These are phyloP conservation scores for Hydropsyche betteni DNA, from an alignment of 2,888 invertebrate genomes.

Conservation along the genomic window DNA sequence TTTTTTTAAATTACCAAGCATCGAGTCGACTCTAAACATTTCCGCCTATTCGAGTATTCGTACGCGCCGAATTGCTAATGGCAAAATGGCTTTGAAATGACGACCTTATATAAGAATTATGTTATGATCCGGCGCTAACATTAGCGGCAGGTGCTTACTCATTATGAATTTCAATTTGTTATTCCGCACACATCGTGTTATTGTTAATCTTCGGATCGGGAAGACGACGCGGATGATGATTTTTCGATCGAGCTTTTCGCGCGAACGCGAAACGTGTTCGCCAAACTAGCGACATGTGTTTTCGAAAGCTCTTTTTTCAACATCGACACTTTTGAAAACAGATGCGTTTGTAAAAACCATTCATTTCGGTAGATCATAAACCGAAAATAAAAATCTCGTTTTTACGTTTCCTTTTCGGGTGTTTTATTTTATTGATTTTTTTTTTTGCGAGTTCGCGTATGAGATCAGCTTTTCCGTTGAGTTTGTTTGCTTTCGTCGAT, in stretches of 20 bases:
- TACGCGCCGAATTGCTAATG: conserved; percentile 4
- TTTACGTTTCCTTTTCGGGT: no score
- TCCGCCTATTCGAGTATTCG: background rate
- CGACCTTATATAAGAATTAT: background rate
- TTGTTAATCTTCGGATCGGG: background rate
- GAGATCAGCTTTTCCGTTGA: conserved; percentile 17
- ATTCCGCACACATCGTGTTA: background rate
- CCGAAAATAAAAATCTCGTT: no score
- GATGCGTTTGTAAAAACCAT: background rate
- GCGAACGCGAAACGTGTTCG: background rate
- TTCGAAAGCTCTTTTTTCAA: conserved; percentile 4
- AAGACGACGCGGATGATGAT: background rate
- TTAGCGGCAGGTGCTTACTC: conserved; percentile 15
- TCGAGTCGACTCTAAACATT: background rate
- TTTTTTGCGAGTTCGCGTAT: background rate
- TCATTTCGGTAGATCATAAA: no score
- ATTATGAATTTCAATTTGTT: conserved; percentile 8
- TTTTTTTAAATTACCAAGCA: background rate
- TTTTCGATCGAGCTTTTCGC: conserved; percentile 12
- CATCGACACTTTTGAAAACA: background rate
- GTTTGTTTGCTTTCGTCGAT: background rate
- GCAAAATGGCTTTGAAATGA: background rate
- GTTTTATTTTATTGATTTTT: no score
- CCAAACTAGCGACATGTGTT: conserved; percentile 8
- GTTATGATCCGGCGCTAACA: background rate